Base-by-base conservation (phyloP, 2,797 vertebrate genomes). In the Cossypha caffra region DNA sequence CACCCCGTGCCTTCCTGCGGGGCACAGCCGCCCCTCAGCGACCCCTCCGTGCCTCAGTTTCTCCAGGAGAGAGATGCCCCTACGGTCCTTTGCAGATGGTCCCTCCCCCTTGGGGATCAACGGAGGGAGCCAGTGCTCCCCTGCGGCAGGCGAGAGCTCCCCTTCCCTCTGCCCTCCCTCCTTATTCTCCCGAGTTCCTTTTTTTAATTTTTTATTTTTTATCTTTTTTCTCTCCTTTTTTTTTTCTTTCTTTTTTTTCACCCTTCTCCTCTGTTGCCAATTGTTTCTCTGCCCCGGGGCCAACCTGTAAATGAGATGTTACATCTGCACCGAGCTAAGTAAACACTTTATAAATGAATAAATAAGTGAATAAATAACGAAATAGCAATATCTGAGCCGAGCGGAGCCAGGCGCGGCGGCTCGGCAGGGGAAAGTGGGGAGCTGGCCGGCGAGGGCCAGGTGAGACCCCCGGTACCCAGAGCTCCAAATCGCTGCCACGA, bases 271-370 rank as follows among this genome's bases (percentile, higher is more conserved):
- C 68, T 77, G 94, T 96, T 97, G 96, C 96, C 97, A 97, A 97
- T 98, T 97, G 97, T 97, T 97, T 98, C 97, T 93, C 88, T 96
- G 96, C 97, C 98, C 98, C 47, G 90, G 94, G 97, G 98, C 98
- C 96, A 96, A 87, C 93, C 97, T 98, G 98, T 98, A 98, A 98
- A 98, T 98, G 98, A 98, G 98, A 98, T 98, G 98, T 98, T 98
- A 98, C 98, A 98, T 98, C 97, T 98, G 97, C 97, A 96, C 92
- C 54, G 78, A 97, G 96, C 97, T 97, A 98, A 98, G 97, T 97
- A 98, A 98, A 98, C 97, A 97, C 97, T 98, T 98, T 98, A 97
- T 95, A 98, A 98, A 98, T 97, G 97, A 98, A 98, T 98, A 98
- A 98, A 98, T 97, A 97, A 97, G 96, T 88, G 97, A 97, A 98